A percentile compares a stretch with the other conserved stretches of the same genome.
Conservation (phyloP, 2,113 vertebrate genomes). For the Electrona antarctica region DNA sequence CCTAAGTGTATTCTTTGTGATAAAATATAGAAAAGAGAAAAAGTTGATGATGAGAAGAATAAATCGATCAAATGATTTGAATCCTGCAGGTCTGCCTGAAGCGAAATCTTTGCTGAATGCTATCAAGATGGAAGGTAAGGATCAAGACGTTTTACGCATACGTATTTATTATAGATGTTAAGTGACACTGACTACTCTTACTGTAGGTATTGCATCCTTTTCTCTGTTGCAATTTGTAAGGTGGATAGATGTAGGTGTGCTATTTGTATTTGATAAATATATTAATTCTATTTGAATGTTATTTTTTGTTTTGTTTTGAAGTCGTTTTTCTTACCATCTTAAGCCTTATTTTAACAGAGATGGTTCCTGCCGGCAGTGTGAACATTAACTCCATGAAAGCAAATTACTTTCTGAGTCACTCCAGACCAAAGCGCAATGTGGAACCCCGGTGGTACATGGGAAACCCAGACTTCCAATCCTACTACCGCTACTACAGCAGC, state of each 20-base stretch:
- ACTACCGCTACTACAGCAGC: constrained; percentile 84
- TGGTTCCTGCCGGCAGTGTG: constrained; percentile 56
- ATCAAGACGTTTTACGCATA: neutral
- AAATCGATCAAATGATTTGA: neutral
- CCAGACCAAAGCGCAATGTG: constrained; percentile 72
- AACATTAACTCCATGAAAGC: constrained; percentile 65
- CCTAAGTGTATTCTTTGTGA: neutral
- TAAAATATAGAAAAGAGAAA: neutral
- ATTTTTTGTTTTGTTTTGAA: too few relatives aligned
- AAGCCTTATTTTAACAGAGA: constrained; percentile 46
- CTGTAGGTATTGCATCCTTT: neutral
- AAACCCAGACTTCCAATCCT: constrained; percentile 82
- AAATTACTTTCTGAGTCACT: constrained; percentile 72
- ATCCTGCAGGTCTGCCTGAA: constrained; percentile 63
- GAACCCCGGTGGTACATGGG: constrained; percentile 77
- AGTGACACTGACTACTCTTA: neutral
- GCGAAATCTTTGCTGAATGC: constrained; percentile 71
- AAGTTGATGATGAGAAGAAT: neutral
- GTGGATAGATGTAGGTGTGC: too few relatives aligned
- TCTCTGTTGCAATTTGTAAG: neutral
- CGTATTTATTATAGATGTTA: neutral
- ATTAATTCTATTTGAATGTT: too few relatives aligned
- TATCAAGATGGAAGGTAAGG: constrained; percentile 72
- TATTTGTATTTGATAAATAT: too few relatives aligned
- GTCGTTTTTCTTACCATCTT: too few relatives aligned